phyloP scores from a whole-genome alignment of 2,113 vertebrate species.

The Dromaius novaehollandiae region DNA sequence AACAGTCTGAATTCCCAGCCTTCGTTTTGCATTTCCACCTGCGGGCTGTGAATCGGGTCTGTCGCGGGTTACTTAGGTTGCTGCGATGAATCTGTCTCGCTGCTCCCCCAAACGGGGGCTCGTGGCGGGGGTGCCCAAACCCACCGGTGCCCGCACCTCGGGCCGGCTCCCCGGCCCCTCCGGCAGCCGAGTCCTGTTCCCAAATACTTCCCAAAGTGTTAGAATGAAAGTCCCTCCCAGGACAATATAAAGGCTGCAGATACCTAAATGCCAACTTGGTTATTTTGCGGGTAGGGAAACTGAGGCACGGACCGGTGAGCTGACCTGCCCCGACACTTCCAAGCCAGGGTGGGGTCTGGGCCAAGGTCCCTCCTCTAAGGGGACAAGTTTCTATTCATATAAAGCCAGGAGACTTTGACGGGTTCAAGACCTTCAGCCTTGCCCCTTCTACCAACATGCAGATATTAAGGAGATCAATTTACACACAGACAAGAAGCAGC shows the following conservation, averaged over 20 bases:
- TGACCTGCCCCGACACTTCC: neutral
- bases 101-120: neutral
- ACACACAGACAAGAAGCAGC: neutral
- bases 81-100: neutral
- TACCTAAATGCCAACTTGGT: no score
- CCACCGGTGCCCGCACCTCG: neutral
- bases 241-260: no score
- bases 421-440: neutral
- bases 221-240: no score
- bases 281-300: neutral
- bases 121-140: neutral
- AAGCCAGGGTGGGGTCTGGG: neutral
- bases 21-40: constrained; percentile 13
- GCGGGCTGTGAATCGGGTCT: neutral
- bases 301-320: neutral
- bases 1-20: neutral
- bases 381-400: neutral
- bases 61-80: neutral
- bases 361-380: neutral
- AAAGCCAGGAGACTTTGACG: neutral
- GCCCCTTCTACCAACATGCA: neutral
- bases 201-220: no score
- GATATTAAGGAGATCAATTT: neutral
- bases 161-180: no score
- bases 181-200: no score